Evolutionary conservation across 2,797 vertebrate genomes (phyloP), one percentile per base, ranked within the genome.

Genomic region (Danio tinwini): DNA sequence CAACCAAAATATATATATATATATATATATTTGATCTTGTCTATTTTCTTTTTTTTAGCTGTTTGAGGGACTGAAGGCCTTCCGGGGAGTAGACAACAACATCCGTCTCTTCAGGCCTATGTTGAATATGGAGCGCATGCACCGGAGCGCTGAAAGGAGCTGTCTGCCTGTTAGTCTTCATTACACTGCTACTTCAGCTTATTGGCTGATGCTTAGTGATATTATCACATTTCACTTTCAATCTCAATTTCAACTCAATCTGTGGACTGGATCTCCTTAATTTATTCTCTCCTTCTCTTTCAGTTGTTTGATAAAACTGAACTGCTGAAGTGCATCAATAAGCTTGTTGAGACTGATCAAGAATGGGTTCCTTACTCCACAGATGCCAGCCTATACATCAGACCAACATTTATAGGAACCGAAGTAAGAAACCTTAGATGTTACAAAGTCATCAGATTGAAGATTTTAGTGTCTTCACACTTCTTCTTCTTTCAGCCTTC

Each of bases 1-100:
- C 1, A 29, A 29, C 29, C 29, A 29, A 29, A 29, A 29, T 3
- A 29, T 29, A 1, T 29, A 29, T 29, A 29, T 29, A 29, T 3
- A 29, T 29, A 1, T 29, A 29, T 29, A 29, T 29, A 0, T 8
- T 5, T 47, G 13, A 52, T 58, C 4, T 40, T 14, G 7, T 39
- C 19, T 39, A 10, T 12, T 74, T 21, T 81, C 10, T 73, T 3
- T 62, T 21, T 61, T 59, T 5, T 88, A 96, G 95, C 89, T 98
- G 59, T 98, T 97, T 19, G 96, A 98, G 81, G 96, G 96, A 62
- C 93, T 97, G 96, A 98, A 97, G 89, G 96, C 96, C 0, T 98
- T 93, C 70, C 92, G 93, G 0, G 96, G 96, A 0, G 67, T 44
- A 0, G 96, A 98, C 85, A 90, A 93, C 84, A 90, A 47, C 11